Evolutionary conservation across 2,113 vertebrate genomes (phyloP).

Genomic region (Scytalopus superciliaris): DNA sequence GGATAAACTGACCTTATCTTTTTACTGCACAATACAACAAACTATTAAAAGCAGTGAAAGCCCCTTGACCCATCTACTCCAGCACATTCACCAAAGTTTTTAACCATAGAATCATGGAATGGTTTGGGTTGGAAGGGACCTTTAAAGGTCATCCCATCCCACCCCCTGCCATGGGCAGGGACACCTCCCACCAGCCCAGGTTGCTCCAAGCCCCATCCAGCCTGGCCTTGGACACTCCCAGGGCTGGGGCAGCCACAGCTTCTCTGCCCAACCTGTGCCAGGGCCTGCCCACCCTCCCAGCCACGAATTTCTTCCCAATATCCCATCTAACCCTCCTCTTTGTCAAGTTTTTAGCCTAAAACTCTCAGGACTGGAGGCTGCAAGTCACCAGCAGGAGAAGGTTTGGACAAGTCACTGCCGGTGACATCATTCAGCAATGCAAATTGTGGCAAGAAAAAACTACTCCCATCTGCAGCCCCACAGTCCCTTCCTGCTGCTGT

Average conservation of each 20-base stretch:
- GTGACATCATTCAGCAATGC: not conserved
- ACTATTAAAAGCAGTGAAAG: not conserved
- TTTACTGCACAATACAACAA: not conserved
- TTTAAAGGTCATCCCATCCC: rapidly evolving
- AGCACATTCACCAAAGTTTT: not conserved
- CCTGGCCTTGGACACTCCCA: not conserved
- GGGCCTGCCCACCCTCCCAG: not conserved
- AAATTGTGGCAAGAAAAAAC: not conserved
- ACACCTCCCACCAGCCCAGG: not conserved
- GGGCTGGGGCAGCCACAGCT: not conserved
- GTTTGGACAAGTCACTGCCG: not conserved
- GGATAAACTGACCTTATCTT: not conserved
- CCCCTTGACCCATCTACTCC: not conserved
- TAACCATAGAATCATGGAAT: not conserved
- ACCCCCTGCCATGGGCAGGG: not conserved
- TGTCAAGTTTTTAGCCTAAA: not conserved
- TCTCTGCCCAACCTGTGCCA: not conserved
- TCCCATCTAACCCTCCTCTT: not conserved
- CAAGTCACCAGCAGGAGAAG: not conserved
- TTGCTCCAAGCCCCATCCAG: rapidly evolving
- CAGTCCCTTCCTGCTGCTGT: not conserved
- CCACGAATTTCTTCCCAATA: not conserved
- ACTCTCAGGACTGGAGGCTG: not conserved
- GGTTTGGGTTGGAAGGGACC: not conserved
- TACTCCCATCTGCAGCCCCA: not conserved